Conservation (phyloP, 2,113 vertebrate genomes). For the Parus major region DNA sequence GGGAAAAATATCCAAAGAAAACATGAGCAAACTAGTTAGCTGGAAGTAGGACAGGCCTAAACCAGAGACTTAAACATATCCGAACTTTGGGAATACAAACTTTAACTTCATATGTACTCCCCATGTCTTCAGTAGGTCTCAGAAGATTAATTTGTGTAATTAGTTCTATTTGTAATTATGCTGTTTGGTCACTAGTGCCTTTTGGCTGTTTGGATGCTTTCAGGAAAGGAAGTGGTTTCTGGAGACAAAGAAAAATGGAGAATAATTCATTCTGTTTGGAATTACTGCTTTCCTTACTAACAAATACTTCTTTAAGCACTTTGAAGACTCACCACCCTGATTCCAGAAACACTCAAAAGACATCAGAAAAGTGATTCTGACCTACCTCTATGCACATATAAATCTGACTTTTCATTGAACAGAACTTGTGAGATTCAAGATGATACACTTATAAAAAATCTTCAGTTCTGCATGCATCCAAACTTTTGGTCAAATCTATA, state of each 20-base stretch:
- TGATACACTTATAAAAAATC: not conserved
- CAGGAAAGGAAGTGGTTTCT: constrained; percentile 33
- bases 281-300: not conserved
- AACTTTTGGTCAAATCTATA: not conserved
- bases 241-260: not conserved
- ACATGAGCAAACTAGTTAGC: not conserved
- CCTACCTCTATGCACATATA: not conserved
- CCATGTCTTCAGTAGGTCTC: not conserved
- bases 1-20: constrained; percentile 39
- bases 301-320: not conserved
- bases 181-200: constrained; percentile 5
- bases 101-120: not conserved
- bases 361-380: not conserved
- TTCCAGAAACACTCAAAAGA: not conserved
- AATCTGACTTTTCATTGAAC: not conserved
- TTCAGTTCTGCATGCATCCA: not conserved
- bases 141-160: not conserved
- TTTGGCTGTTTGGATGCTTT: constrained; percentile 9
- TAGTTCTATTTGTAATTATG: constrained; percentile 38
- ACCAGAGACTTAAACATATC: not conserved
- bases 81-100: not conserved
- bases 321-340: not conserved
- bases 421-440: not conserved
- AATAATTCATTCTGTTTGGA: not conserved
- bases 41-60: constrained; percentile 32